Base-by-base conservation (phyloP, 2,113 vertebrate species). In the Caretta caretta region DNA sequence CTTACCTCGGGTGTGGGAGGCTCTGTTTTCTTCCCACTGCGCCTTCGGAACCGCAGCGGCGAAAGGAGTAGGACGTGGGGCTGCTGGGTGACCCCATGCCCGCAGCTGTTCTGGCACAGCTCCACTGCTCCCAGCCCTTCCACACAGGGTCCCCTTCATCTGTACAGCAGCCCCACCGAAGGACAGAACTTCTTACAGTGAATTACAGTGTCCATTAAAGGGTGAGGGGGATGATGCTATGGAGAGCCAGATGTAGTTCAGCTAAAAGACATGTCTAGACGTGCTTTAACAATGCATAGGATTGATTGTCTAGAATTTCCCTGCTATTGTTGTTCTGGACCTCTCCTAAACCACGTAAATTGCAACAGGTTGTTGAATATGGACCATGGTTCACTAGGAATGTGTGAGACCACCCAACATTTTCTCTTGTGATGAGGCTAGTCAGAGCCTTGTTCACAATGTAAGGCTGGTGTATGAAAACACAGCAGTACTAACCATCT, bases 401-500 rank as follows among this genome's bases (percentile, higher is more conserved):
- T 49, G 80, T 93, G 69, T 90, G 83, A 84, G 35, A 87, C 48
- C 90, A 11, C n/a, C 87, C 87, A 80, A 76, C 75, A 27, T 29
- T 78, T 93, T 87, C 54, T 85, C 83, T 95, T 96, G 86, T 94
- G 84, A 94, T 96, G 96, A 86, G 91, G 69, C 48, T 90, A 20
- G 89, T 95, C 93, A 93, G 38, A 93, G 17, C 5, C 53, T 96
- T 53, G 69, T 94, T 96, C 93, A 89, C 90, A 96, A 96, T 57
- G 93, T 83, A 56, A 91, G 89, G 29, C 56, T 88, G 24, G 17
- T 93, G 87, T 93, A 90, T 93, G 83, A 93, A 95, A 97, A 97
- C 93, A 94, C 80, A 87, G 72, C 35, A 59, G 38, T 53, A 46
- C 59, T 51, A 89, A 83, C 95, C 97, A 97, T 96, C 96, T 97